Evolutionary conservation across 2,797 vertebrate species (phyloP), one percentile per base, ranked within the genome.

Genomic region (Hyperoplus immaculatus): DNA sequence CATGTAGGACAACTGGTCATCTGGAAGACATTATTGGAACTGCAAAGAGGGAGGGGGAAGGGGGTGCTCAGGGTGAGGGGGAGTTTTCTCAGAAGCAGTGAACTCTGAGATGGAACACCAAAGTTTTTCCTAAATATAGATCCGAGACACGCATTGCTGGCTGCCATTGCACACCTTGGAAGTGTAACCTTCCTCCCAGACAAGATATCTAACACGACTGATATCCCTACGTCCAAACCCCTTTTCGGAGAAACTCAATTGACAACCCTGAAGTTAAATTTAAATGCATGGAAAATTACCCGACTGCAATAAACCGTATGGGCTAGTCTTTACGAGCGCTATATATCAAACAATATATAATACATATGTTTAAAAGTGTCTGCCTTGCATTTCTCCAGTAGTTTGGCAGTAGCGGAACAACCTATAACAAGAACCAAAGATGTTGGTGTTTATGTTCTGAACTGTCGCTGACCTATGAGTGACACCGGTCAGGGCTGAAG

Each of bases 21-120:
- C 90, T 92, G 93, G 92, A 92, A 93, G 86, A 89, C 83, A 89
- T 94, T 93, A 93, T 76, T 84, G 85, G 90, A 88, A 88, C 77
- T 76, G 88, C 81, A 59, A 68, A 77, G 76, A 59, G 21, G 57
- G 16, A 59, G 57, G 56, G 41, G 57, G 16, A 9, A 2, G 14
- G 41, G 54, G n/a, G 39, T 54, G 29, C 29, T 29, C 29, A 29
- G 16, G 14, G 53, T 54, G 49, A n/a, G 51, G 53, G 72, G 67
- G 84, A 75, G 8, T n/a, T 57, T 94, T 94, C 93, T 89, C 64
- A 93, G 93, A 94, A 94, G 90, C 77, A 57, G 67, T 88, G 83
- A 90, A 92, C 87, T 88, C 79, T 82, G 89, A 95, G 84, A 88
- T 75, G 87, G 89, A 93, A 86, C 85, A 58, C 80, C 72, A 88